phyloP scores from a whole-genome alignment of 2,797 vertebrate species.

The Florisuga fusca region DNA sequence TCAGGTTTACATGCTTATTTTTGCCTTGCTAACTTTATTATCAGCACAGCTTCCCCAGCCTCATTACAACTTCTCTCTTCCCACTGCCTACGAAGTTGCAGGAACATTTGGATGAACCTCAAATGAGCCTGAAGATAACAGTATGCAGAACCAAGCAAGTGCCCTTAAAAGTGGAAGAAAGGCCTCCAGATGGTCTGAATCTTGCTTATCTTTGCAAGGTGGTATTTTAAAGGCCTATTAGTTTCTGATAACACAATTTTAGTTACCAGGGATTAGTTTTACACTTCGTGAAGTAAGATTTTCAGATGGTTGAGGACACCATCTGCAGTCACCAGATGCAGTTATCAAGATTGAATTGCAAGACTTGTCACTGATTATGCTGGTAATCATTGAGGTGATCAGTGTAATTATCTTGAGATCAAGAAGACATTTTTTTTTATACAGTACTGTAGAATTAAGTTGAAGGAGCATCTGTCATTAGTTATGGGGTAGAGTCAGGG shows the following conservation, averaged over 20 bases:
- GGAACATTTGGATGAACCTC: neutral
- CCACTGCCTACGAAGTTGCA: neutral
- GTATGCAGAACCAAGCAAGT: neutral
- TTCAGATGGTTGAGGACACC: constrained; percentile 7
- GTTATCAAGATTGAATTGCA: constrained; percentile 47
- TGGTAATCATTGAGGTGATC: constrained; percentile 53
- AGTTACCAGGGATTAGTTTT: neutral
- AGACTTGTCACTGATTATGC: constrained; percentile 37
- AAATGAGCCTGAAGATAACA: neutral
- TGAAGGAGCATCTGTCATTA: constrained; percentile 10
- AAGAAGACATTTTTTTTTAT: constrained; percentile 1
- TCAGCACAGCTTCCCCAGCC: constrained; percentile 23
- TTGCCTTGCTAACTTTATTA: constrained; percentile 51
- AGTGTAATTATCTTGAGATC: constrained; percentile 56
- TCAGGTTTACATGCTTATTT: constrained; percentile 26
- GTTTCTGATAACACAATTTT: neutral
- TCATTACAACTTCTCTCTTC: constrained; percentile 33
- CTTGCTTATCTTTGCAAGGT: neutral
- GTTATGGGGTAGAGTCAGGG: neutral
- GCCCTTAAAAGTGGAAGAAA: neutral
- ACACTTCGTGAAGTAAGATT: neutral
- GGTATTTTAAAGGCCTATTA: neutral
- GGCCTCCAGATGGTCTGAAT: neutral
- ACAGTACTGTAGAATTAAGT: neutral
- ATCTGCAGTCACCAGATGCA: constrained; percentile 59